A percentile compares a stretch with the other conserved stretches of the same genome.
These are phyloP conservation scores for Narcine bancroftii DNA, from an alignment of 2,113 vertebrate genomes.

Conservation along the genomic window DNA sequence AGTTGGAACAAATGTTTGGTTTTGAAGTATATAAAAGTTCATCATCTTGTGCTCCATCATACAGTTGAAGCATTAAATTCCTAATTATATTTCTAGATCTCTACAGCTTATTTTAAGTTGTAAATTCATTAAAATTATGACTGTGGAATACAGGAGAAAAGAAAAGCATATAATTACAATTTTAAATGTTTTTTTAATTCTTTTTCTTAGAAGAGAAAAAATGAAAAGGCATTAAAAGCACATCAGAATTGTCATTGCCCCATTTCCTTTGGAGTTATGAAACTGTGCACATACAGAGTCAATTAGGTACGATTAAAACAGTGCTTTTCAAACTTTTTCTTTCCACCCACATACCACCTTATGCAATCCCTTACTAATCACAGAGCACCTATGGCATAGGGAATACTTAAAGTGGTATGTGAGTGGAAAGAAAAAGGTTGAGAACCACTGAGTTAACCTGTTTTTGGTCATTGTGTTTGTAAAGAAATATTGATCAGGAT, in stretches of 20 bases:
- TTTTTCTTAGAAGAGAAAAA: conserved; percentile 11
- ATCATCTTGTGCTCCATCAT: not conserved
- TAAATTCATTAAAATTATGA: conserved; percentile 35
- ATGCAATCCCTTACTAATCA: too few relatives aligned
- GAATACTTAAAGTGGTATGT: too few relatives aligned
- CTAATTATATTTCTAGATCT: conserved; percentile 33
- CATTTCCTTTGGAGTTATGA: too few relatives aligned
- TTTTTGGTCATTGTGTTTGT: too few relatives aligned
- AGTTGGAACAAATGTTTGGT: conserved; percentile 15
- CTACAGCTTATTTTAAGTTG: conserved; percentile 29
- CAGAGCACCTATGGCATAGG: too few relatives aligned
- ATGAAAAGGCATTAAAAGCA: conserved; percentile 26
- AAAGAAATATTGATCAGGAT: too few relatives aligned
- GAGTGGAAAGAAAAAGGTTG: too few relatives aligned
- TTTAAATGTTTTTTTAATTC: conserved; percentile 34
- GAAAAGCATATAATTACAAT: conserved; percentile 29
- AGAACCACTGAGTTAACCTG: too few relatives aligned
- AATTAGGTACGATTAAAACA: too few relatives aligned
- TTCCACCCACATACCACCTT: too few relatives aligned
- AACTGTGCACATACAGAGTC: too few relatives aligned
- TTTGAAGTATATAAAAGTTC: conserved; percentile 33
- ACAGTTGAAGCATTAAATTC: conserved; percentile 35
- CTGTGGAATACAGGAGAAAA: conserved; percentile 14
- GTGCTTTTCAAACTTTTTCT: too few relatives aligned
- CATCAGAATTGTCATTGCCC: conserved; percentile 19